A percentile compares a stretch with the other conserved stretches of the same genome.
phyloP scores from a whole-genome alignment of 2,888 invertebrate genomes.

The Lasioglossum vierecki region DNA sequence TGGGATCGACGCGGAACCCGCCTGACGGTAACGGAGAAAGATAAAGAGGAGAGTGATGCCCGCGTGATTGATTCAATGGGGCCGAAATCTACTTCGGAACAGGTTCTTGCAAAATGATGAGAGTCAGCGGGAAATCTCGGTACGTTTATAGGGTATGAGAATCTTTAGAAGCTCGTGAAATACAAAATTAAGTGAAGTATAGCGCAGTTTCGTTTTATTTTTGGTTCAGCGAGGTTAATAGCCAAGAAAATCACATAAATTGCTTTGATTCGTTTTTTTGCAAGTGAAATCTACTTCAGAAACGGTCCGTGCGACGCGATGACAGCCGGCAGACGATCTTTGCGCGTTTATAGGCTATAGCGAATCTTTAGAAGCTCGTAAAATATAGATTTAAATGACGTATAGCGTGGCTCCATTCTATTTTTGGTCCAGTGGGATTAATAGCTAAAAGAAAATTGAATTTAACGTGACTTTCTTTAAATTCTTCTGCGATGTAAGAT shows the following conservation, averaged over 20 bases:
- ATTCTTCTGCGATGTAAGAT: neutral
- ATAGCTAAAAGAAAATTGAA: neutral
- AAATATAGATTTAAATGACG: neutral
- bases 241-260: neutral
- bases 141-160: neutral
- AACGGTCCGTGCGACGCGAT: neutral
- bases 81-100: neutral
- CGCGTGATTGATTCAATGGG: constrained; percentile 24
- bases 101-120: neutral
- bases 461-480: neutral
- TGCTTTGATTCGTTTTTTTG: neutral
- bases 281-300: neutral
- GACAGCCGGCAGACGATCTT: neutral
- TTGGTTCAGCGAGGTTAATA: neutral
- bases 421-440: neutral
- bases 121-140: neutral
- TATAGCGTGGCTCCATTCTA: neutral
- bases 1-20: neutral
- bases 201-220: neutral
- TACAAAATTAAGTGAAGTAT: neutral
- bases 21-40: neutral
- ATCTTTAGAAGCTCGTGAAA: neutral
- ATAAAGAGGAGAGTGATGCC: constrained; percentile 24
- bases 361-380: neutral
- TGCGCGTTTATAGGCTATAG: neutral